Conservation (phyloP, 2,888 invertebrate genomes). For the Chrysolina americana region DNA sequence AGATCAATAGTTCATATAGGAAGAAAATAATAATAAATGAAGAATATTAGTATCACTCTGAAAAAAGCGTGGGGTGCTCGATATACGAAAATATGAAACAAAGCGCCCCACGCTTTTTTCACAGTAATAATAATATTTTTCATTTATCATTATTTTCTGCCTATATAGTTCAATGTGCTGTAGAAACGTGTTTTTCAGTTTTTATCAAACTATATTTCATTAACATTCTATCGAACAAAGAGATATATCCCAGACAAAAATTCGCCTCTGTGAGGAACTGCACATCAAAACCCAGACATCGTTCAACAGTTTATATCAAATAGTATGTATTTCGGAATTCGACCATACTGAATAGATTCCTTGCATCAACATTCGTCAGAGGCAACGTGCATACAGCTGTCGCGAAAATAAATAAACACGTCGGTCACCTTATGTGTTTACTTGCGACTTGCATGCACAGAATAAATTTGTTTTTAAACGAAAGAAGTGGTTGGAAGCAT, state of each 20-base stretch:
- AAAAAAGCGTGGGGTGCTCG: too few species aligned
- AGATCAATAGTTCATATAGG: too few species aligned
- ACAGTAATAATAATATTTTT: too few species aligned
- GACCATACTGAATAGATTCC: conserved; percentile 1
- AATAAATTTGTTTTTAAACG: neutral
- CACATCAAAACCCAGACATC: neutral
- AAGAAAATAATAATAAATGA: too few species aligned
- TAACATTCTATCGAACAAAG: too few species aligned
- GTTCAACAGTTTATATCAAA: conserved; percentile 19
- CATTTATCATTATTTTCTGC: too few species aligned
- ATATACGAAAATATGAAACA: too few species aligned
- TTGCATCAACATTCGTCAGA: conserved; percentile 14
- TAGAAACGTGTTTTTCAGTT: too few species aligned
- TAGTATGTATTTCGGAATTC: neutral
- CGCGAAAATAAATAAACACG: conserved; percentile 17
- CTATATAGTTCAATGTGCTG: too few species aligned
- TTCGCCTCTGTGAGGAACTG: neutral
- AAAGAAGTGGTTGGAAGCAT: neutral
- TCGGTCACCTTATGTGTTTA: neutral
- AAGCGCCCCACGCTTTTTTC: too few species aligned
- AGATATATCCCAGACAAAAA: neutral
- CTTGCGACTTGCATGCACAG: neutral
- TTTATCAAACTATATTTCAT: too few species aligned
- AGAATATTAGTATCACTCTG: too few species aligned
- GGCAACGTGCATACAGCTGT: conserved; percentile 17